Base-by-base conservation (phyloP, 2,797 vertebrate species). In the Enteromius paludinosus region DNA sequence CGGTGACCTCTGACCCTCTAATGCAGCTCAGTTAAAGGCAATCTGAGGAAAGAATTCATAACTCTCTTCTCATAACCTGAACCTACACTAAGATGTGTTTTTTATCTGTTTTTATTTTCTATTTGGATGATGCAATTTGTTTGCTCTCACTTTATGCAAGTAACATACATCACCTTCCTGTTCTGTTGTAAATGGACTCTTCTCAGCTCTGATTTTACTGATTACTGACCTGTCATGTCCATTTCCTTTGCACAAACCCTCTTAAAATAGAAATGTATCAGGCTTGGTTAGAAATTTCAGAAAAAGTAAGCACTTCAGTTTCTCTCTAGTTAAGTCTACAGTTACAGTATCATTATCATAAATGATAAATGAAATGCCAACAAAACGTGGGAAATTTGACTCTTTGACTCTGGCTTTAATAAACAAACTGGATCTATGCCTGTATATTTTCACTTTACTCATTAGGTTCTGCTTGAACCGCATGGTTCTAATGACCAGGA, bases 11-110 rank as follows among this genome's bases (percentile, higher is more conserved):
- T 81, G 79, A 81, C 15, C 68, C 56, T 72, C 28, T 62, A 72
- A 64, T 81, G 68, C 79, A 72, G 28, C 79, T 47, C 79, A 38
- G 79, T 56, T 20, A 33, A 72, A 71, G 41, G 79, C 25, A 71
- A 78, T 66, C 35, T 56, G 10, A 79, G 35, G 23, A 38, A 72
- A 35, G 14, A 72, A 81, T 38, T 72, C 54, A 62, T 71, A 61
- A 71, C 81, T 23, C 18, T 61, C 52, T 61, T 15, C 73, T 69
- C 81, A 66, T 54, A 64, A 33, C 80, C 47, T 43, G 71, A 71
- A 41, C 35, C 49, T 38, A 0, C 20, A 56, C 49, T 59, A 54
- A 69, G 17, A 79, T 69, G 15, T 76, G 43, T 43, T 52, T 52
- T 49, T 23, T 38, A 38, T 38, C 45, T 7, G 10, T 25, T 56